These are phyloP conservation scores for Lucinisca nassula DNA, from an alignment of 2,888 invertebrate species.

Conservation along the genomic window DNA sequence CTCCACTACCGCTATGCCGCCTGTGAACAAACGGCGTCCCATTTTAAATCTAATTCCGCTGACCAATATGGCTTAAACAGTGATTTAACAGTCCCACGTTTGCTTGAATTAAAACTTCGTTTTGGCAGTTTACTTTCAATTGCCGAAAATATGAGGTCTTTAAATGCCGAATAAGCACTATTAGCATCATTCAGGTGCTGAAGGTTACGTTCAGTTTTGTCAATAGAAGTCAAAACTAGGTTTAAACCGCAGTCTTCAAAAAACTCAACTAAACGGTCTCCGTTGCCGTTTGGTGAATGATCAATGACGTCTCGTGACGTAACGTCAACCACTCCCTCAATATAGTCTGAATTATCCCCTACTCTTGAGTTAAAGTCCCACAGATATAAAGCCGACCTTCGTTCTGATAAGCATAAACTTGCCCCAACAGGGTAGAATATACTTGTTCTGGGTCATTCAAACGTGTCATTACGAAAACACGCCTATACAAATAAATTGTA, in stretches of 20 bases:
- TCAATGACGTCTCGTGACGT: neutral
- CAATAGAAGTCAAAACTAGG: neutral
- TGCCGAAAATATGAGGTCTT: neutral
- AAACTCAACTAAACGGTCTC: conserved; percentile 1
- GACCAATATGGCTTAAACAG: conserved; percentile 16
- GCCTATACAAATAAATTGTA: neutral
- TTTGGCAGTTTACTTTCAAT: conserved; percentile 20
- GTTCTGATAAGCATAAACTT: neutral
- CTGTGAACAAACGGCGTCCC: conserved; percentile 6
- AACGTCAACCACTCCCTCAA: neutral
- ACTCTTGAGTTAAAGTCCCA: neutral
- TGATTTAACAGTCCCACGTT: neutral
- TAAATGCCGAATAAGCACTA: neutral
- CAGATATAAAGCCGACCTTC: neutral
- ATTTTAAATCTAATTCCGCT: neutral
- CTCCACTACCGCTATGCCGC: neutral
- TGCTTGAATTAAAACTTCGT: neutral
- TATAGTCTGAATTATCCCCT: neutral
- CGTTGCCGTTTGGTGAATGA: neutral
- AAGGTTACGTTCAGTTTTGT: neutral
- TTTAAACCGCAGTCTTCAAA: conserved; percentile 2
- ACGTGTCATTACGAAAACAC: neutral
- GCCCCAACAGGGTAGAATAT: neutral
- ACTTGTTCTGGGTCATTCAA: neutral
- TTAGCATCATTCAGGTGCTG: neutral